phyloP scores from a whole-genome alignment of 2,888 invertebrate genomes.

The Eupelmus urozonus region DNA sequence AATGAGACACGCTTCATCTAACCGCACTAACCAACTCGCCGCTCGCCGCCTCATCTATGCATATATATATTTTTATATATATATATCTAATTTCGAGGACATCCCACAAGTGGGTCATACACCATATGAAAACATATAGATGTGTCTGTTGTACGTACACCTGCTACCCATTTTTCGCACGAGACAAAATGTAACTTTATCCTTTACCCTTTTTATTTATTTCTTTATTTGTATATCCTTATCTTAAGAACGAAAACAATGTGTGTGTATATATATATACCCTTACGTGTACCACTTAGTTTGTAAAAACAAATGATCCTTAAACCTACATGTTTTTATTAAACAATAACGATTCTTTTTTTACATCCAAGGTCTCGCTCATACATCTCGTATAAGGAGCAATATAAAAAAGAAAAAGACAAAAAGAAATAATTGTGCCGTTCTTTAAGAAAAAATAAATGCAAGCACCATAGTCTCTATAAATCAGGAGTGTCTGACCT shows the following conservation, averaged over 20 bases:
- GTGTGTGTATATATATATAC: too few relatives aligned
- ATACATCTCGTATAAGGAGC: neutral
- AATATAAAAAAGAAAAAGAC: neutral
- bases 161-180: constrained; percentile 13
- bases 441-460: constrained; percentile 11
- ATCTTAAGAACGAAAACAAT: too few relatives aligned
- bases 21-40: constrained; percentile 1
- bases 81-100: neutral
- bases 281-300: too few relatives aligned
- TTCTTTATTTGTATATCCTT: too few relatives aligned
- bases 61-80: neutral
- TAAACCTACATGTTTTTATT: too few relatives aligned
- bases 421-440: neutral
- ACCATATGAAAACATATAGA: neutral
- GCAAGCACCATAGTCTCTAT: too few relatives aligned
- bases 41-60: neutral
- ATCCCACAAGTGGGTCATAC: neutral
- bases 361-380: constrained; percentile 7
- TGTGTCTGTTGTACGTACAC: neutral
- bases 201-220: too few relatives aligned
- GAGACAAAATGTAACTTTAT: constrained; percentile 1
- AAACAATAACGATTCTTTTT: neutral
- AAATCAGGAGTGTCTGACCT: too few relatives aligned
- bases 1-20: neutral
- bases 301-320: too few relatives aligned